Conservation (phyloP, 2,888 invertebrate species). For the Ornithoptera priamus region DNA sequence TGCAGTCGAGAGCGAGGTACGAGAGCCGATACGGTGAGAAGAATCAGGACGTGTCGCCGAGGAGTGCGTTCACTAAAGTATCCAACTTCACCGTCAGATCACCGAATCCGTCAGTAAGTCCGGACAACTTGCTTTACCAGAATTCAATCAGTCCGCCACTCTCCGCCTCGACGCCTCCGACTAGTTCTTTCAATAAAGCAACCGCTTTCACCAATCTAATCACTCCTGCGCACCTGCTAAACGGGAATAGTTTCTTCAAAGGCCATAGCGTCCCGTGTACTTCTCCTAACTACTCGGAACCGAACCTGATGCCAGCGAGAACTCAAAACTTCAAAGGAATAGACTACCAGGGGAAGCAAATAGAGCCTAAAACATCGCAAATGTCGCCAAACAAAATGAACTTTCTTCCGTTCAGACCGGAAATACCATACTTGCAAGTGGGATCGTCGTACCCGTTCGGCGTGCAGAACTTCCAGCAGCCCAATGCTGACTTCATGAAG, state of each 20-base stretch:
- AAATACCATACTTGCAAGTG: conserved; percentile 74
- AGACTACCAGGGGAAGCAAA: conserved; percentile 64
- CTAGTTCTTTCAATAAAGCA: conserved; percentile 59
- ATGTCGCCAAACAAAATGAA: conserved; percentile 77
- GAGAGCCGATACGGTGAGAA: conserved; percentile 71
- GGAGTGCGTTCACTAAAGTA: conserved; percentile 93
- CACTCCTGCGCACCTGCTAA: conserved; percentile 69
- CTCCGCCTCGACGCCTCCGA: conserved; percentile 80
- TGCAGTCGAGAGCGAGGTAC: conserved; percentile 76
- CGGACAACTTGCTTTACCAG: conserved; percentile 88
- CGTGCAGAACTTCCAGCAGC: conserved; percentile 74
- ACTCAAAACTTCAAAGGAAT: conserved; percentile 52
- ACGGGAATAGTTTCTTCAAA: conserved; percentile 79
- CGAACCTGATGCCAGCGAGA: conserved; percentile 53
- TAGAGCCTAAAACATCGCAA: conserved; percentile 52
- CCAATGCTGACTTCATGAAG: conserved; percentile 70
- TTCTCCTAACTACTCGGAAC: conserved; percentile 72
- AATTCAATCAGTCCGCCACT: conserved; percentile 88
- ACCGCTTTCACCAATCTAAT: conserved; percentile 63
- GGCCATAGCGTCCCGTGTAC: conserved; percentile 69
- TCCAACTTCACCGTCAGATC: conserved; percentile 76
- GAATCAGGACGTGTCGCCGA: conserved; percentile 76
- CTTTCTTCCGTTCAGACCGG: conserved; percentile 79
- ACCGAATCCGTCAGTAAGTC: conserved; percentile 86
- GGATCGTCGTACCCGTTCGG: conserved; percentile 71